Evolutionary conservation across 1,140 invertebrate species (phyloP).

Genomic region (Conus ventricosus): DNA sequence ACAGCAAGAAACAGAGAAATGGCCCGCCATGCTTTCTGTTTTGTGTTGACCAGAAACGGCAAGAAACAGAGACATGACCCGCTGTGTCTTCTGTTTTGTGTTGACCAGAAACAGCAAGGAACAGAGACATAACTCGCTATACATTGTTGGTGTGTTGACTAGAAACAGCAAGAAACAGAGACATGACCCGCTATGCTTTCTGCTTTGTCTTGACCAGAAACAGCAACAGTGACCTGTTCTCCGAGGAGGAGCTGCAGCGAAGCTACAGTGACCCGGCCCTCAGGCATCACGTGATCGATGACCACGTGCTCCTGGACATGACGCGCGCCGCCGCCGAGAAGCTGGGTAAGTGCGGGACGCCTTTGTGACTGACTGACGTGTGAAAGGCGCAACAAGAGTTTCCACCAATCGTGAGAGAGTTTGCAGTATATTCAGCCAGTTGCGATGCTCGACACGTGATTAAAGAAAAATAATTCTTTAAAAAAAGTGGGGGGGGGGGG

Average conservation of each 20-base stretch:
- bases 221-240: conserved; percentile 19
- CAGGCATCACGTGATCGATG: conserved; percentile 45
- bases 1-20: no score
- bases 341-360: conserved; percentile 41
- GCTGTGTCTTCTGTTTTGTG: no score
- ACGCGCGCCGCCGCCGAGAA: conserved; percentile 37
- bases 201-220: no score
- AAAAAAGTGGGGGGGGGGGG: not conserved
- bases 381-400: not conserved
- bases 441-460: not conserved
- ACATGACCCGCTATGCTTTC: no score
- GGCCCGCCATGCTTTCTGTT: no score
- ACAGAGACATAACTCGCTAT: no score
- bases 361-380: not conserved
- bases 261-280: conserved; percentile 35
- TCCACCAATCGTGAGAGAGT: not conserved
- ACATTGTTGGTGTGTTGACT: no score
- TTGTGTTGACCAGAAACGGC: no score
- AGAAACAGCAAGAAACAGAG: no score
- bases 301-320: conserved; percentile 43
- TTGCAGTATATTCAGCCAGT: not conserved
- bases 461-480: not conserved
- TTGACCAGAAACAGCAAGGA: no score
- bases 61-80: no score
- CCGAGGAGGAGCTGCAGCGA: conserved; percentile 36